phyloP scores from a whole-genome alignment of 1,140 invertebrate species.

The Cyclina sinensis region DNA sequence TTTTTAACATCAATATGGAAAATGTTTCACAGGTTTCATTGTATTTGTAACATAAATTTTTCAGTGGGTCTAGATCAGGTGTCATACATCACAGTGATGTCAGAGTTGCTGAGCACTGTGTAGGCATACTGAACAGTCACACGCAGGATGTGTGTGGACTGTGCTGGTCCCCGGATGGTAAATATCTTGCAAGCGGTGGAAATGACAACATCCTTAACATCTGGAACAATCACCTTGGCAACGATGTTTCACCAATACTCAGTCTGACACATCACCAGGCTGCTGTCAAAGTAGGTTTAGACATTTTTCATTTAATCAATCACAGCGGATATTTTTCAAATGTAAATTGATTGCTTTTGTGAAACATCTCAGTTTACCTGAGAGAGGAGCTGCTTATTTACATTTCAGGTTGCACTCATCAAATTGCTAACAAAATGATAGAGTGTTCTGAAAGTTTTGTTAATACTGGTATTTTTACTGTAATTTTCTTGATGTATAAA shows the following conservation, averaged over 20 bases:
- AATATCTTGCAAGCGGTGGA: conserved; percentile 96
- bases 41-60: conserved; percentile 35
- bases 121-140: conserved; percentile 92
- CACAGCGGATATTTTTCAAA: too few relatives aligned
- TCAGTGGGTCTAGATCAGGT: conserved; percentile 95
- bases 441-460: too few relatives aligned
- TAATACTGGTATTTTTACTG: too few relatives aligned
- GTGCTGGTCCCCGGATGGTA: conserved; percentile 97
- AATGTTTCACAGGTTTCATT: background rate
- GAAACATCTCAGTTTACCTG: too few relatives aligned
- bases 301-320: too few relatives aligned
- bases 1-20: too few relatives aligned
- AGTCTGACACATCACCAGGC: conserved; percentile 85
- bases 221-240: conserved; percentile 89
- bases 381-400: too few relatives aligned
- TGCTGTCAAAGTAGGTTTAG: conserved; percentile 88
- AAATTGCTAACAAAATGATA: too few relatives aligned
- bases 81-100: conserved; percentile 98
- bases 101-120: conserved; percentile 94
- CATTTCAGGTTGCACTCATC: too few relatives aligned
- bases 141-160: conserved; percentile 96
- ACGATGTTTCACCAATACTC: conserved; percentile 69
- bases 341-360: too few relatives aligned
- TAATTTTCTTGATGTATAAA: too few relatives aligned
- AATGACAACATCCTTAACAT: conserved; percentile 98